Evolutionary conservation across 1,140 invertebrate genomes (phyloP), one percentile per base, ranked within the genome.

Genomic region (Berghia stephanieae): DNA sequence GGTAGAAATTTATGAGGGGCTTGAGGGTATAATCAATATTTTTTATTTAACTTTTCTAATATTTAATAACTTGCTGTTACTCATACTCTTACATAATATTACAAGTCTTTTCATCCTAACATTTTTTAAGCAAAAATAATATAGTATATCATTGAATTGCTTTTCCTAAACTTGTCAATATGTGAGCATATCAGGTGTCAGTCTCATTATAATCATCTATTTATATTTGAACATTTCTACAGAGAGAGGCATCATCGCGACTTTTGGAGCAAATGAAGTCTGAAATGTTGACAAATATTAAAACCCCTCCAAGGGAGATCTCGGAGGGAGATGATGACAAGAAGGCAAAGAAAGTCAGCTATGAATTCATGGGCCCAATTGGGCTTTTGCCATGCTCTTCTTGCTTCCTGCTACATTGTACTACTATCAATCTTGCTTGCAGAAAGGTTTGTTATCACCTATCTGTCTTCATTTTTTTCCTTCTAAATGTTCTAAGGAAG

Each of bases 361-460:
- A 66, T 10, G 85, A 86, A 70, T 87, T 88, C 83, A 86, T 86
- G 36, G 86, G 87, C 2, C 71, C 84, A 42, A 67, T 84, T 69
- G 87, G 87, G 79, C 83, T 3, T 80, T 83, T n/a, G 79, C 83
- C 46, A 82, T 87, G 77, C 80, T 84, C 16, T 67, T 87, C 44
- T 75, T 81, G 0, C 52, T 88, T 18, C 87, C 87, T 40, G 55
- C 76, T 16, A 74, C 78, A n/a, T 75, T 87, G 0, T 85, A 81
- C 49, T 77, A 69, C n/a, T 40, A 44, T 88, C 31, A 86, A 85
- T 66, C 75, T 85, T 40, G 79, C 82, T 44, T 88, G 87, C 78
- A 70, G 75, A n/a, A 81, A 83, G 83, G 87, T 88, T 78, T 73
- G 73, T 42, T 16, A 18, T 44, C n/a, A 3, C 34, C 34, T 38